Conservation (phyloP, 2,113 vertebrate genomes). For the Patagioenas fasciata region DNA sequence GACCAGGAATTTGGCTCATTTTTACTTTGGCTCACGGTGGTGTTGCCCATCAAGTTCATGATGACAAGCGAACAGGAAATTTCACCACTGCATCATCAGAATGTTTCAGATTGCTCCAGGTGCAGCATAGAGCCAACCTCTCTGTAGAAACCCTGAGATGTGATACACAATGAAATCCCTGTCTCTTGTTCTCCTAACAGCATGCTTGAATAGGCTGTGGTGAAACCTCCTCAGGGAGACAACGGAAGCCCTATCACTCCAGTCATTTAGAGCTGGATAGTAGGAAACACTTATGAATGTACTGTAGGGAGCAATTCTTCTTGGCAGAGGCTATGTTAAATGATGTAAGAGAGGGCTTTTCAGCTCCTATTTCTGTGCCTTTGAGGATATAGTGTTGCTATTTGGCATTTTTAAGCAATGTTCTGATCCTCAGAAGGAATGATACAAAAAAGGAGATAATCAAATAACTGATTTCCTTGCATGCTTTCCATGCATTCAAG, state of each 20-base stretch:
- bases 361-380: slow-evolving; percentile 34
- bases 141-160: neutral
- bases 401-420: slow-evolving; percentile 20
- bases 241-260: neutral
- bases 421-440: neutral
- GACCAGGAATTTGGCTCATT: slow-evolving; percentile 19
- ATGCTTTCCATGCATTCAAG: neutral
- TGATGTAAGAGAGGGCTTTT: slow-evolving; percentile 45
- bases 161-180: slow-evolving; percentile 30
- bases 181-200: neutral
- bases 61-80: slow-evolving; percentile 47
- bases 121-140: neutral
- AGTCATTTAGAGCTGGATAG: neutral
- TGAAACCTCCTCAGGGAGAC: slow-evolving; percentile 1
- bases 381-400: slow-evolving; percentile 36
- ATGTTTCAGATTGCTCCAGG: slow-evolving; percentile 24
- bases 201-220: neutral
- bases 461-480: neutral
- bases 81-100: slow-evolving; percentile 4
- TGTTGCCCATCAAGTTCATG: neutral
- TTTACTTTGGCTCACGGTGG: neutral
- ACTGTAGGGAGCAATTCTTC: slow-evolving; percentile 10
- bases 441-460: neutral
- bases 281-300: slow-evolving; percentile 16
- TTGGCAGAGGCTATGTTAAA: slow-evolving; percentile 33